A percentile compares a stretch with the other conserved stretches of the same genome.
These are phyloP conservation scores for Gymnoscelis rufifasciata DNA, from an alignment of 2,888 invertebrate species.

Conservation along the genomic window DNA sequence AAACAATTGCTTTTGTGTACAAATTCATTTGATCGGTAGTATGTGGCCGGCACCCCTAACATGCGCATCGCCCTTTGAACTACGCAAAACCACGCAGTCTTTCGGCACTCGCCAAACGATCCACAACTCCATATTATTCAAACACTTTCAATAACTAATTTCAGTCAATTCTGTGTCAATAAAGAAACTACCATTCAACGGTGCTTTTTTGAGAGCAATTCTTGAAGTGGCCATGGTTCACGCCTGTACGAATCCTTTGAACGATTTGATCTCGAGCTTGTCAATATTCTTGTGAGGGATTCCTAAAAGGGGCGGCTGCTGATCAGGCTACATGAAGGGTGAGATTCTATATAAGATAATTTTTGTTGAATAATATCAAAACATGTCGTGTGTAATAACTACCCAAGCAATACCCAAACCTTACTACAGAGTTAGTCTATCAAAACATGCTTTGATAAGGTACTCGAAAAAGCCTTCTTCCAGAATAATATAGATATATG, in stretches of 20 bases:
- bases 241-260: conserved; percentile 41
- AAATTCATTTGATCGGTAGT: conserved; percentile 35
- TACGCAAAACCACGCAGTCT: conserved; percentile 65
- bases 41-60: conserved; percentile 57
- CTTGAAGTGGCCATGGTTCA: conserved; percentile 15
- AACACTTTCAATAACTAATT: conserved; percentile 1
- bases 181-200: neutral
- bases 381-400: no score
- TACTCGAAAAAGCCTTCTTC: no score
- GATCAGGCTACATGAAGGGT: conserved; percentile 65
- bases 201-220: neutral
- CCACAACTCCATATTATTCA: conserved; percentile 40
- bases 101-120: conserved; percentile 58
- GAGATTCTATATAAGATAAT: conserved; percentile 38
- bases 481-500: no score
- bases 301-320: conserved; percentile 45
- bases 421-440: no score
- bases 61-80: conserved; percentile 60
- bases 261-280: conserved; percentile 39
- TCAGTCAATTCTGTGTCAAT: neutral
- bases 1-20: conserved; percentile 41
- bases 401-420: no score
- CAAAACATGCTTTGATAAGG: no score
- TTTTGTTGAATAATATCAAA: neutral
- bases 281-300: conserved; percentile 21